Conservation (phyloP, 2,797 vertebrate genomes). For the Odontamblyopus rebecca region DNA sequence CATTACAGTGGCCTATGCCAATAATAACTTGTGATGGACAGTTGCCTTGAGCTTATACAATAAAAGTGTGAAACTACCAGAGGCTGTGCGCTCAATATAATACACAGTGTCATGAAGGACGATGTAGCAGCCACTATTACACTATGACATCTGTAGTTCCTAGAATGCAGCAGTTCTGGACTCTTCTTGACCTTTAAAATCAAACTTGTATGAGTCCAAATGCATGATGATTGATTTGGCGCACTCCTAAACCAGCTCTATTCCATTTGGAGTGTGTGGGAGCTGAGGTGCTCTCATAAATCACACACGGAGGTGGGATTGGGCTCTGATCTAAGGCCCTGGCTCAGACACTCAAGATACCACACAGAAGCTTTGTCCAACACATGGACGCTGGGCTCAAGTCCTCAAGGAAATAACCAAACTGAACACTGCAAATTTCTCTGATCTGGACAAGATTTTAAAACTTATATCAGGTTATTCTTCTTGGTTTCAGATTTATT, state of each 20-base stretch:
- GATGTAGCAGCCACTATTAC: slow-evolving; percentile 1
- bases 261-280: slow-evolving; percentile 7
- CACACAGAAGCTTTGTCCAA: slow-evolving; percentile 16
- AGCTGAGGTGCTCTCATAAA: slow-evolving; percentile 15
- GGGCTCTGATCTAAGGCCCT: slow-evolving; percentile 13
- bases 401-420: slow-evolving; percentile 50
- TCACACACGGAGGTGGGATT: slow-evolving; percentile 15
- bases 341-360: slow-evolving; percentile 24
- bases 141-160: slow-evolving; percentile 16
- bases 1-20: slow-evolving; percentile 25
- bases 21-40: slow-evolving; percentile 44
- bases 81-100: slow-evolving; percentile 23
- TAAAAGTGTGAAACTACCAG: slow-evolving; percentile 20
- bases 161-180: not conserved
- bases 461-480: too few species aligned
- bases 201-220: not conserved
- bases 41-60: slow-evolving; percentile 15
- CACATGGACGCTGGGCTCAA: slow-evolving; percentile 19
- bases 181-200: not conserved
- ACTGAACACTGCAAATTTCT: not conserved
- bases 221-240: not conserved
- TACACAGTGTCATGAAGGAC: slow-evolving; percentile 24
- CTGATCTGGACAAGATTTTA: too few species aligned
- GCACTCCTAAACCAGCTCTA: slow-evolving; percentile 4
- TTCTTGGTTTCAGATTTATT: too few species aligned